These are phyloP conservation scores for Etheostoma spectabile DNA, from an alignment of 2,113 vertebrate genomes.

Conservation along the genomic window DNA sequence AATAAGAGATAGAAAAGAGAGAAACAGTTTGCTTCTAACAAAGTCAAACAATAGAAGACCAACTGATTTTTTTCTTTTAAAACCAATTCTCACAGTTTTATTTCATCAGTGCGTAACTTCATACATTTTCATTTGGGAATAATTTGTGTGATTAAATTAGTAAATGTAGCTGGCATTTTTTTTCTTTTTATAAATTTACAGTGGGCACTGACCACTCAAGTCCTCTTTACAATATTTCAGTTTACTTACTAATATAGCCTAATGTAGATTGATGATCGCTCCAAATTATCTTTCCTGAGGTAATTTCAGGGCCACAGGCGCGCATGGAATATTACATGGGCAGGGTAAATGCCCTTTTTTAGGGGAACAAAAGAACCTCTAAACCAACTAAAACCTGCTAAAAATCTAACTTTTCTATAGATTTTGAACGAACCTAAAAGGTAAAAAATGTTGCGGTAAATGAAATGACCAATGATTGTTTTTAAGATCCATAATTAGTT, in stretches of 20 bases:
- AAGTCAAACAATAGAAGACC: rapidly evolving
- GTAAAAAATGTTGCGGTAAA: neutral
- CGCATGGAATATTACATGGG: neutral
- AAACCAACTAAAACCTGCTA: neutral
- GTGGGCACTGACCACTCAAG: no score
- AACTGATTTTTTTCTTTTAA: neutral
- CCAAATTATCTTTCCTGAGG: neutral
- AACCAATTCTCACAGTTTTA: neutral
- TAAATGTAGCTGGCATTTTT: neutral
- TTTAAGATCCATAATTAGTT: neutral
- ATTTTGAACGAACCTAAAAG: neutral
- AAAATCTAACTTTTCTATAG: neutral
- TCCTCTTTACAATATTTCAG: neutral
- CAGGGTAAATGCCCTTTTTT: neutral
- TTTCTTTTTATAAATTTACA: neutral
- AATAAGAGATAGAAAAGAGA: neutral
- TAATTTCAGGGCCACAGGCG: neutral
- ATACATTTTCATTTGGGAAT: neutral
- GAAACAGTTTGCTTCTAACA: neutral
- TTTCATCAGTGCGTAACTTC: neutral
- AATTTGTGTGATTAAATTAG: neutral
- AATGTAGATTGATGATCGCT: neutral
- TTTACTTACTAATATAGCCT: neutral
- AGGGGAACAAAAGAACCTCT: neutral
- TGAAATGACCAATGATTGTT: neutral